These are phyloP conservation scores for Oscheius sp. DNA, from an alignment of 2,888 invertebrate species.

Conservation along the genomic window DNA sequence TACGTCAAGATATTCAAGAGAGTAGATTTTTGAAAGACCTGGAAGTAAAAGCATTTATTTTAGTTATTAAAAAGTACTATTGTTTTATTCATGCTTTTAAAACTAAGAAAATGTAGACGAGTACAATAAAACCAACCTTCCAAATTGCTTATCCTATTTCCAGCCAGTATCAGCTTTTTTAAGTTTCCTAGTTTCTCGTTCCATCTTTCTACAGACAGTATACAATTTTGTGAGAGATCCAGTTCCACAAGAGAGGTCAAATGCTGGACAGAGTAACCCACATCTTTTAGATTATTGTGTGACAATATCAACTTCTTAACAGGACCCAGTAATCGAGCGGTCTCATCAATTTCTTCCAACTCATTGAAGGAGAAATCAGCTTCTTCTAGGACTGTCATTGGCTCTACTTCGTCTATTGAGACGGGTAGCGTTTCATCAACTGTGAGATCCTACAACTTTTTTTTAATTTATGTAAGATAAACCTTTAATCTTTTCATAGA, in stretches of 20 bases:
- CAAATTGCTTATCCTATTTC: conserved; percentile 79
- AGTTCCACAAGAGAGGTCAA: conserved; percentile 82
- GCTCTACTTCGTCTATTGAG: conserved; percentile 38
- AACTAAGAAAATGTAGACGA: no score
- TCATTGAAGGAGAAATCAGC: conserved; percentile 84
- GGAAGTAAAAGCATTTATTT: no score
- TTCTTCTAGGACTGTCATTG: conserved; percentile 74
- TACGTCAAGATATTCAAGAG: conserved; percentile 84
- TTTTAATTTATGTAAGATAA: not conserved
- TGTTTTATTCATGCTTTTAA: no score
- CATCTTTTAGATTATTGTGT: conserved; percentile 81
- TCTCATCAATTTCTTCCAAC: conserved; percentile 82
- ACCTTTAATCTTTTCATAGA: conserved; percentile 74
- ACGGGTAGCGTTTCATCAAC: conserved; percentile 78
- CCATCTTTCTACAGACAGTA: conserved; percentile 77
- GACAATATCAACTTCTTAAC: conserved; percentile 76
- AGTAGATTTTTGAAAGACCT: conserved; percentile 81
- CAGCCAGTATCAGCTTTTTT: conserved; percentile 83
- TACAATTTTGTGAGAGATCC: conserved; percentile 83
- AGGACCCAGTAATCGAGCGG: conserved; percentile 75
- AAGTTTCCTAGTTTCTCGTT: conserved; percentile 87
- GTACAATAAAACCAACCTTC: conserved; percentile 61
- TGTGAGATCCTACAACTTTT: conserved; percentile 78
- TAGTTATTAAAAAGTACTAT: no score
- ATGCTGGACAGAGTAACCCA: conserved; percentile 80